These are phyloP conservation scores for Globicephala melas DNA, from an alignment of 2,113 vertebrate genomes.

Conservation along the genomic window DNA sequence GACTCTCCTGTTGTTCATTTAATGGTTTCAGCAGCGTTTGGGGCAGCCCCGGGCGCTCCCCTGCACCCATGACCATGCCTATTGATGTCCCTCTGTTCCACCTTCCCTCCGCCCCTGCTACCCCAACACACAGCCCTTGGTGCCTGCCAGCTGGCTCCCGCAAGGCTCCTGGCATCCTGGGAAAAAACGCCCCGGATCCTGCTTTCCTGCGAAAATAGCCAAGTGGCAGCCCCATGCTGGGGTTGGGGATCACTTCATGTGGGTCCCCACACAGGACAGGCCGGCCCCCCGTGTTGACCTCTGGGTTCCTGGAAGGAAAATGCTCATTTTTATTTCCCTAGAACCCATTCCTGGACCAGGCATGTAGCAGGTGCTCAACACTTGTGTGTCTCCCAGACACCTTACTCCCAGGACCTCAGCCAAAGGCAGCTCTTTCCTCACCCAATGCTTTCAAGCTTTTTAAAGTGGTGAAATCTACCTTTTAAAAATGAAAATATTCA, in stretches of 20 bases:
- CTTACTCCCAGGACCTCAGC: neutral
- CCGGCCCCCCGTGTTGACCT: neutral
- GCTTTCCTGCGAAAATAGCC: neutral
- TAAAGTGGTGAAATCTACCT: neutral
- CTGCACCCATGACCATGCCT: neutral
- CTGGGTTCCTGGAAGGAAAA: neutral
- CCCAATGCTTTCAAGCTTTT: neutral
- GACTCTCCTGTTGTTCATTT: fast-evolving
- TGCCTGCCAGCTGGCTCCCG: neutral
- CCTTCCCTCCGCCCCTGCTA: neutral
- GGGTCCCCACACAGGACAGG: neutral
- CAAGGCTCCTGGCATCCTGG: neutral
- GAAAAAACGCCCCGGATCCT: neutral
- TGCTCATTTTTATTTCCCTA: neutral
- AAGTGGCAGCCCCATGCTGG: too few species aligned
- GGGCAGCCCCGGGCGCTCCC: neutral
- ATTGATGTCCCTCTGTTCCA: too few species aligned
- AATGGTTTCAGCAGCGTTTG: fast-evolving
- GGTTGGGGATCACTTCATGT: fast-evolving
- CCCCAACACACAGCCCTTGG: neutral
- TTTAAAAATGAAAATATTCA: neutral
- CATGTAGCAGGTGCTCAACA: neutral
- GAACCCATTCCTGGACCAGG: neutral
- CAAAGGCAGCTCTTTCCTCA: neutral
- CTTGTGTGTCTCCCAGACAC: neutral